Evolutionary conservation across 2,113 vertebrate genomes (phyloP), one percentile per base, ranked within the genome.

Genomic region (Nannospalax galili): DNA sequence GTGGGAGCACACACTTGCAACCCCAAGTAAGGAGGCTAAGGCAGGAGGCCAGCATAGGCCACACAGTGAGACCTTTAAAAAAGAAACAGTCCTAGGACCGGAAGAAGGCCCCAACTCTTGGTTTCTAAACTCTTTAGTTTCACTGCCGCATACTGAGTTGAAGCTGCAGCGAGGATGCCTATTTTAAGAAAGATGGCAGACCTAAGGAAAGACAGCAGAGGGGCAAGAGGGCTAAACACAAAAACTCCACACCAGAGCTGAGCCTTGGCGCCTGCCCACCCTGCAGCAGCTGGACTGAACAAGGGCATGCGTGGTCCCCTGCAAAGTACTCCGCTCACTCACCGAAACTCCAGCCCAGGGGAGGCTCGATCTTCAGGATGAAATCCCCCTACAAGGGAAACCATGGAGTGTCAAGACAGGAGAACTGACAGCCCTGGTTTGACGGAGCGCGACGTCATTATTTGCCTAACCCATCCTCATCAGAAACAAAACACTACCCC

Each of bases 311-410:
- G 30, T 84, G 52, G 24, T 3, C n/a, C 65, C 26, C 26, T 12
- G 88, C 5, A 62, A 75, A 67, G 20, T 7, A 62, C 2, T 77
- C 79, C 24, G 73, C 42, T 92, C 74, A 98, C 99, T 99, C 98
- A 99, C 99, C 99, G 75, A 99, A 99, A 97, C 99, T 99, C 99
- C 99, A 99, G 77, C 99, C 99, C 28, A 99, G 98, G 72, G 99
- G 99, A 97, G 99, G 99, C 96, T 99, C 99, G 80, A 99, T 99
- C 98, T 99, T 99, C 97, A 99, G 98, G 97, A 99, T 98, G 98
- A 99, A 99, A 98, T 99, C 99, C 93, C 99, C 99, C 99, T 99
- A 97, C 14, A 92, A 96, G 90, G 65, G 32, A 84, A 78, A 95
- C 0, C 45, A 77, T 26, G 65, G 32, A 56, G 58, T 52, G 20